Evolutionary conservation across 2,888 invertebrate species (phyloP).

Genomic region (Iphiclides podalirius): DNA sequence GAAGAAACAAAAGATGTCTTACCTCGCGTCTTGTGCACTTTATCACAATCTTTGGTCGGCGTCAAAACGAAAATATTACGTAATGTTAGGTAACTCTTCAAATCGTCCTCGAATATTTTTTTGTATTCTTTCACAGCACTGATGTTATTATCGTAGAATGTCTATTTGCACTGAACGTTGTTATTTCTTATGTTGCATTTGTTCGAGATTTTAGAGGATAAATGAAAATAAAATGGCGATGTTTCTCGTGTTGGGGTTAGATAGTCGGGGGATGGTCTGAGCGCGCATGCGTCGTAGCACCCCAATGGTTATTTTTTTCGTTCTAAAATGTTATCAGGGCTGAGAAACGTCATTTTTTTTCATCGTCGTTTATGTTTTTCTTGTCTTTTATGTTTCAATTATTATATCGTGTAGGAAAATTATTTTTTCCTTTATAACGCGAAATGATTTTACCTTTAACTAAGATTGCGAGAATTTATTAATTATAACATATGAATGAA

Average conservation of each 20-base stretch:
- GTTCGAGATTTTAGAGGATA: conserved; percentile 44
- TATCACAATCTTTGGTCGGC: conserved; percentile 29
- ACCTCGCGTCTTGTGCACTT: conserved; percentile 34
- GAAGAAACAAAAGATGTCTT: conserved; percentile 26
- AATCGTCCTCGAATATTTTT: neutral
- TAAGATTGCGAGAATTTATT: too few species aligned
- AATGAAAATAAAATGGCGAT: conserved; percentile 68
- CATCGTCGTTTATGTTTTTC: neutral
- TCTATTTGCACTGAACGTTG: conserved; percentile 23
- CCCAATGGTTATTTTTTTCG: conserved; percentile 42
- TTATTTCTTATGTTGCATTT: conserved; percentile 31
- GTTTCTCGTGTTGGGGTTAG: conserved; percentile 54
- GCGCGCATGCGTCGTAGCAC: conserved; percentile 56
- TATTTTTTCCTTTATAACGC: too few species aligned
- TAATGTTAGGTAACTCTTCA: conserved; percentile 31
- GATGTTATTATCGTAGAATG: neutral
- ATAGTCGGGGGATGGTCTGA: conserved; percentile 27
- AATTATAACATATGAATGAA: too few species aligned
- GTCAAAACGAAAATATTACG: conserved; percentile 44
- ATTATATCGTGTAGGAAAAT: neutral
- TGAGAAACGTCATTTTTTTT: conserved; percentile 1
- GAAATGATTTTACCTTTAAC: too few species aligned
- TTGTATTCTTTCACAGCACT: conserved; percentile 25
- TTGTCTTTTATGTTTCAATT: neutral
- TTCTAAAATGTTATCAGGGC: conserved; percentile 38